Percentiles rank a stretch among this genome's conserved stretches.
These are phyloP conservation scores for Paralvinella palmiformis DNA, from an alignment of 1,140 invertebrate genomes.

Conservation along the genomic window DNA sequence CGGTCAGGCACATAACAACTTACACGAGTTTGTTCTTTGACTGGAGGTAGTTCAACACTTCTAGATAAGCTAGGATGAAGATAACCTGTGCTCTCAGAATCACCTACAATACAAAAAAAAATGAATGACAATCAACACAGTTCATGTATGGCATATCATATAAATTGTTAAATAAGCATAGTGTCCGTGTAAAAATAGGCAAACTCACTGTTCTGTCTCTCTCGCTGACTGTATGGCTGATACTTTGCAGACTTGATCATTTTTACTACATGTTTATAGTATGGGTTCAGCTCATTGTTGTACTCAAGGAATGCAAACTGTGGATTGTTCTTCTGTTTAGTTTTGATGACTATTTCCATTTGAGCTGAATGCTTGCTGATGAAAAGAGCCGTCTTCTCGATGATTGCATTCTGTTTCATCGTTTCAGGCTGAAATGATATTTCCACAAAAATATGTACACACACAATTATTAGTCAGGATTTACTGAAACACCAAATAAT, in stretches of 20 bases:
- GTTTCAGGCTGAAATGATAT: conserved; percentile 69
- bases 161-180: too few species aligned
- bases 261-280: conserved; percentile 78
- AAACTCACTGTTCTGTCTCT: background rate
- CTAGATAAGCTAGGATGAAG: too few species aligned
- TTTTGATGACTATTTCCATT: conserved; percentile 97
- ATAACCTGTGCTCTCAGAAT: too few species aligned
- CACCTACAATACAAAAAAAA: too few species aligned
- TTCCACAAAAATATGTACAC: conserved; percentile 1
- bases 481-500: background rate
- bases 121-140: too few species aligned
- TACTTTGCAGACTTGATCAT: conserved; percentile 68
- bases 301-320: conserved; percentile 91
- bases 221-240: background rate
- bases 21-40: too few species aligned
- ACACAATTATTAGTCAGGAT: background rate
- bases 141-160: too few species aligned
- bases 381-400: conserved; percentile 93
- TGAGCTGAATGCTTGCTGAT: conserved; percentile 87
- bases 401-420: conserved; percentile 85
- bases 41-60: too few species aligned
- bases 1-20: too few species aligned
- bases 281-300: conserved; percentile 75
- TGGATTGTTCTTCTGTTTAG: conserved; percentile 88
- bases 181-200: too few species aligned